phyloP scores from a whole-genome alignment of 1,140 invertebrate genomes.

The Dolichoris vasculosae region DNA sequence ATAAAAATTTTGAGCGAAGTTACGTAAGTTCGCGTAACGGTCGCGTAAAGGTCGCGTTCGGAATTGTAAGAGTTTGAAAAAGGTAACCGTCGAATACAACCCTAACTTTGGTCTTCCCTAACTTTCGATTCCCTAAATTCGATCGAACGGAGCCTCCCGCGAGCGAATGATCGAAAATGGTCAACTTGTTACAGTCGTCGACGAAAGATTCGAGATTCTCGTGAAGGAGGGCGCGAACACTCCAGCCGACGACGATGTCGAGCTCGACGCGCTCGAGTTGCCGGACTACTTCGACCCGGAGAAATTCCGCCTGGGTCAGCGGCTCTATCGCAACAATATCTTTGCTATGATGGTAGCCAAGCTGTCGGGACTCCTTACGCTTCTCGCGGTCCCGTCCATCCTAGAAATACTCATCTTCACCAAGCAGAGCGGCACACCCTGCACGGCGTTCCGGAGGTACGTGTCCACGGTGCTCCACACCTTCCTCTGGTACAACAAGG shows the following conservation, averaged over 20 bases:
- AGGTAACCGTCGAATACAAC: too few species aligned
- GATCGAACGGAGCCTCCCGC: neutral
- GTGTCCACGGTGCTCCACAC: conserved; percentile 80
- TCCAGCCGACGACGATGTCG: conserved; percentile 59
- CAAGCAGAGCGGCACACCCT: conserved; percentile 78
- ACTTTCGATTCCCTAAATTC: too few species aligned
- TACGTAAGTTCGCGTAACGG: neutral
- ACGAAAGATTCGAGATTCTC: conserved; percentile 59
- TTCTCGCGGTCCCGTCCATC: conserved; percentile 82
- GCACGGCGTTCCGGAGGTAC: conserved; percentile 85
- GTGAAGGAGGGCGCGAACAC: conserved; percentile 60
- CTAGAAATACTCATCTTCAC: conserved; percentile 81
- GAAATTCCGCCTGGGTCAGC: conserved; percentile 78
- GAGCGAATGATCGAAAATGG: neutral
- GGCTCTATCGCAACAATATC: conserved; percentile 79
- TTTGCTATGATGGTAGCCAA: conserved; percentile 81
- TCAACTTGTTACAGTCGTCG: conserved; percentile 57
- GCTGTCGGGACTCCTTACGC: conserved; percentile 79
- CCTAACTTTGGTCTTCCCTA: too few species aligned
- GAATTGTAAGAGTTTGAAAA: too few species aligned
- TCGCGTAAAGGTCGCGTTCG: too few species aligned
- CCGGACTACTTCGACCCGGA: conserved; percentile 67
- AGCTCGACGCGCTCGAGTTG: conserved; percentile 56
- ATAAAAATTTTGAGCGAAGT: neutral
- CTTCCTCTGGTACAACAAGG: conserved; percentile 82